These are phyloP conservation scores for Gandaritis pyraliata DNA, from an alignment of 2,888 invertebrate genomes.

Conservation along the genomic window DNA sequence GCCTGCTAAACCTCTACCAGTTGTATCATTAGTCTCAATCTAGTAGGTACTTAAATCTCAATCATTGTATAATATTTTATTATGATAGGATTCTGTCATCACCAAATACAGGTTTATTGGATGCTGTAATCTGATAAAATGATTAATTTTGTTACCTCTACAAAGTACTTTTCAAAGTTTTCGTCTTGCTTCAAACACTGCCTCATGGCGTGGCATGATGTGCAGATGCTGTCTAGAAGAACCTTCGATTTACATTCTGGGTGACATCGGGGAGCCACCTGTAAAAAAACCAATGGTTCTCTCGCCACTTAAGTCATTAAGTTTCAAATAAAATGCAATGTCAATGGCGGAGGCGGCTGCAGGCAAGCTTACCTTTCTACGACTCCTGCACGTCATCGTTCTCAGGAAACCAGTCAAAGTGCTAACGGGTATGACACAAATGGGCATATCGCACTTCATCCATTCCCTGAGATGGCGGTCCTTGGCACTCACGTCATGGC, in stretches of 20 bases:
- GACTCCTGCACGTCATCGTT: conserved; percentile 62
- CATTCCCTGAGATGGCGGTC: conserved; percentile 72
- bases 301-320: no score
- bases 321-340: no score
- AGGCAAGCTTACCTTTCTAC: conserved; percentile 53
- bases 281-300: conserved; percentile 9
- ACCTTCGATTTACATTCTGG: conserved; percentile 72
- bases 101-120: no score
- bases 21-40: no score
- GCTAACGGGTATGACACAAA: conserved; percentile 60
- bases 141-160: conserved; percentile 55
- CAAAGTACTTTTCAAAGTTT: conserved; percentile 66
- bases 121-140: no score
- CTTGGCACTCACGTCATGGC: conserved; percentile 65
- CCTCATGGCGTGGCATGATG: conserved; percentile 67
- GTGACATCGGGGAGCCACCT: conserved; percentile 68
- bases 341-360: no score
- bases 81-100: no score
- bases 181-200: conserved; percentile 63
- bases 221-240: conserved; percentile 67
- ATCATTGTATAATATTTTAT: no score
- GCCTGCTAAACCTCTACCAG: no score
- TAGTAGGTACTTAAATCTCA: no score
- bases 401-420: conserved; percentile 57
- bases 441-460: conserved; percentile 73